Conservation (phyloP, 2,113 vertebrate genomes). For the Casuarius casuarius region DNA sequence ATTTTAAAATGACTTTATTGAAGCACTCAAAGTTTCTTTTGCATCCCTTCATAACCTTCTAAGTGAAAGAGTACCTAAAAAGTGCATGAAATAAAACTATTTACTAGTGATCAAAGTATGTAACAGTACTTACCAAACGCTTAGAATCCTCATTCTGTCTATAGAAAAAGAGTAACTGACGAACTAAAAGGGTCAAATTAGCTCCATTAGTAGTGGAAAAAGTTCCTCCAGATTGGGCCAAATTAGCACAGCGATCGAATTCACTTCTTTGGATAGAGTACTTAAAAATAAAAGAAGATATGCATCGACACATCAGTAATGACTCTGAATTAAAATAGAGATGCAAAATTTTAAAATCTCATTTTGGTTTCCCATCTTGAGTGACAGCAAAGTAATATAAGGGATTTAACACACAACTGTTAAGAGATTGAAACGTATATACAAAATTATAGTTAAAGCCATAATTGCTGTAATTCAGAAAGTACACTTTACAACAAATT, state of each 20-base stretch:
- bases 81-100: not conserved
- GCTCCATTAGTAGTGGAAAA: constrained; percentile 76
- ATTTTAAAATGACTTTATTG: not conserved
- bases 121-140: constrained; percentile 86
- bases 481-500: not conserved
- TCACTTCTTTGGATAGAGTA: constrained; percentile 88
- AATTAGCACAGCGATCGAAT: constrained; percentile 86
- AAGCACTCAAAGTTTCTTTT: not conserved
- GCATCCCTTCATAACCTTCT: not conserved
- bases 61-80: not conserved
- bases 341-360: not conserved
- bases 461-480: not conserved
- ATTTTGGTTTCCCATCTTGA: not conserved
- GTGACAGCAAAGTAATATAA: not conserved
- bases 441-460: not conserved
- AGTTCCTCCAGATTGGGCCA: constrained; percentile 79
- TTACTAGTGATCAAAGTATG: accelerated
- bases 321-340: not conserved
- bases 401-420: accelerated
- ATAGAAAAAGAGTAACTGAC: constrained; percentile 96
- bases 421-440: not conserved
- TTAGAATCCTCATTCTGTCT: constrained; percentile 90
- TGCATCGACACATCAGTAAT: not conserved
- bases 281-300: constrained; percentile 72
- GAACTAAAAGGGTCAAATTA: constrained; percentile 86